Conservation (phyloP, 2,797 vertebrate genomes). For the Anguilla obscura region DNA sequence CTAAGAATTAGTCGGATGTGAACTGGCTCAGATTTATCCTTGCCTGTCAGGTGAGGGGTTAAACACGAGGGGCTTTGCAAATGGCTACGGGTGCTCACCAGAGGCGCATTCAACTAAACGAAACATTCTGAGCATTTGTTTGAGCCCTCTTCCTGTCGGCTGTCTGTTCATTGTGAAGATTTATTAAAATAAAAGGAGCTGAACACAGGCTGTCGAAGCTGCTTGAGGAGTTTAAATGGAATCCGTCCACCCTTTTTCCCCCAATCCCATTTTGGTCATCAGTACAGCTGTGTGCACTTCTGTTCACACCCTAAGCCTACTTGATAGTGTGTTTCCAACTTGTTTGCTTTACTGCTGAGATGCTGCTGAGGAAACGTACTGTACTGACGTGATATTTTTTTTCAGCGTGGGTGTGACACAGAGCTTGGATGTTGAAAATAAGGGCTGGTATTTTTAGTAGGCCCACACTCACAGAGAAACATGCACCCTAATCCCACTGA, state of each 20-base stretch:
- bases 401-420: neutral
- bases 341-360: neutral
- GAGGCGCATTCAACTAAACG: neutral
- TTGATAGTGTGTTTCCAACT: neutral
- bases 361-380: neutral
- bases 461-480: no score
- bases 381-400: neutral
- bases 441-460: neutral
- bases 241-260: neutral
- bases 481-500: neutral
- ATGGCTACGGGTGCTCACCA: neutral
- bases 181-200: neutral
- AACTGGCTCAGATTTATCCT: neutral
- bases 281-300: neutral
- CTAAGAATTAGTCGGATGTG: neutral
- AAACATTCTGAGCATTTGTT: neutral
- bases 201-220: neutral
- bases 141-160: neutral
- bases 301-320: neutral
- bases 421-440: neutral
- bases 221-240: neutral
- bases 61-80: neutral
- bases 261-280: neutral
- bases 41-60: neutral
- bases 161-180: neutral